Conservation (phyloP, 2,797 vertebrate genomes). For the Diplodus sargus region DNA sequence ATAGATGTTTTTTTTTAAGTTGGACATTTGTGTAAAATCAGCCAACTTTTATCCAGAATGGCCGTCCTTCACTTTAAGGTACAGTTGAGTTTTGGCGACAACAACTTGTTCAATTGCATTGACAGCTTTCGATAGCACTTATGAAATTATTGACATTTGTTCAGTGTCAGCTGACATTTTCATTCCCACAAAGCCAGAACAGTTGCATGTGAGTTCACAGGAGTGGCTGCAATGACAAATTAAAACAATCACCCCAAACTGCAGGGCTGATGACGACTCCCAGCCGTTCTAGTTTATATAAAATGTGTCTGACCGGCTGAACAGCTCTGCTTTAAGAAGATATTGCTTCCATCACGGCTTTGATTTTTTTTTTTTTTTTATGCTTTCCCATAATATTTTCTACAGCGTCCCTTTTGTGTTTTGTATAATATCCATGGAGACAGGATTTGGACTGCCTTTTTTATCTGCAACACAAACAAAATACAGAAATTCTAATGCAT, state of each 20-base stretch:
- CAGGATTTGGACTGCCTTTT: conserved; percentile 16
- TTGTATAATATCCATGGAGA: conserved; percentile 16
- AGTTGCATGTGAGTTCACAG: no score
- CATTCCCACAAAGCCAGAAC: no score
- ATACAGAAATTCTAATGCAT: conserved; percentile 24
- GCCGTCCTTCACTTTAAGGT: no score
- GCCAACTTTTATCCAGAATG: no score
- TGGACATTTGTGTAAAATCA: neutral
- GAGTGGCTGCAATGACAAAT: no score
- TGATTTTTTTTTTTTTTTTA: neutral
- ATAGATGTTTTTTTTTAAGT: neutral
- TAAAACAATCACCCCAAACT: no score
- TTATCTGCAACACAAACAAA: conserved; percentile 28
- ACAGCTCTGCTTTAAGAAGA: neutral
- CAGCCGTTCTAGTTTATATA: neutral
- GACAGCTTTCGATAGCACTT: neutral
- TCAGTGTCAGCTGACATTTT: no score
- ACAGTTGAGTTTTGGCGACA: neutral
- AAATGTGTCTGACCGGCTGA: neutral
- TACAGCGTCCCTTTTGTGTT: conserved; percentile 3
- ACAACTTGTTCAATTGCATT: neutral
- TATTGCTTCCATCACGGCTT: conserved; percentile 4
- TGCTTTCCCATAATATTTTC: neutral
- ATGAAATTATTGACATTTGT: no score
- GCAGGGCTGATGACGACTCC: neutral